Percentiles rank a stretch among this genome's conserved stretches.
Conservation (phyloP, 2,888 invertebrate species). For the Druceiella hillmani region DNA sequence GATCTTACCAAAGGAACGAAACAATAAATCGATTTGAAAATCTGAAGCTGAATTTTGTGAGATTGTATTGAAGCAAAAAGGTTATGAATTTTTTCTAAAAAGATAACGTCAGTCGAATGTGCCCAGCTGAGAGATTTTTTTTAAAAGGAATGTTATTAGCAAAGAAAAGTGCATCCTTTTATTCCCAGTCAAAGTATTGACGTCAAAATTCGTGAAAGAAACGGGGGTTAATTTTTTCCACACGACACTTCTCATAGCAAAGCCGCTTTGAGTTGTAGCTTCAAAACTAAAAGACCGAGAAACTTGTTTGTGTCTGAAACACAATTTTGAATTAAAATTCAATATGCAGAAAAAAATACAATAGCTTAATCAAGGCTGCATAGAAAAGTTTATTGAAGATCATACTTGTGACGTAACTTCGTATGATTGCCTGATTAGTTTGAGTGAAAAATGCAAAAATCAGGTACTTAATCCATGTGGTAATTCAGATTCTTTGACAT, state of each 20-base stretch:
- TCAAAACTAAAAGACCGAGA: conserved; percentile 22
- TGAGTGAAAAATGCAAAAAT: no score
- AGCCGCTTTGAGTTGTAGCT: conserved; percentile 23
- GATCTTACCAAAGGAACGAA: no score
- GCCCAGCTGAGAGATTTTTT: conserved; percentile 22
- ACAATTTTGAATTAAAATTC: conserved; percentile 5
- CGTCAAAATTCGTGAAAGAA: conserved; percentile 17
- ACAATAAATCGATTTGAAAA: no score
- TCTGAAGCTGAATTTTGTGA: no score
- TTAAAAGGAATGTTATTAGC: conserved; percentile 19
- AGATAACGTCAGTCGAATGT: conserved; percentile 24
- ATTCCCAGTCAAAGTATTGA: conserved; percentile 17
- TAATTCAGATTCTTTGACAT: conserved; percentile 8
- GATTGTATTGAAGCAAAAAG: no score
- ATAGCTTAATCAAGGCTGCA: no score
- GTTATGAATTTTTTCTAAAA: conserved; percentile 19
- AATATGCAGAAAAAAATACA: no score
- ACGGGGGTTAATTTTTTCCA: conserved; percentile 22
- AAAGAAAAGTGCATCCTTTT: conserved; percentile 25
- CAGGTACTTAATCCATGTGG: no score
- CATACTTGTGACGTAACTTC: no score
- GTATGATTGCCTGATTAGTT: no score
- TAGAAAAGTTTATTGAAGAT: no score
- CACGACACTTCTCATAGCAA: conserved; percentile 18
- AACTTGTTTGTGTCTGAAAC: conserved; percentile 21